phyloP scores from a whole-genome alignment of 2,797 vertebrate species.

The Fistularia commersonii region DNA sequence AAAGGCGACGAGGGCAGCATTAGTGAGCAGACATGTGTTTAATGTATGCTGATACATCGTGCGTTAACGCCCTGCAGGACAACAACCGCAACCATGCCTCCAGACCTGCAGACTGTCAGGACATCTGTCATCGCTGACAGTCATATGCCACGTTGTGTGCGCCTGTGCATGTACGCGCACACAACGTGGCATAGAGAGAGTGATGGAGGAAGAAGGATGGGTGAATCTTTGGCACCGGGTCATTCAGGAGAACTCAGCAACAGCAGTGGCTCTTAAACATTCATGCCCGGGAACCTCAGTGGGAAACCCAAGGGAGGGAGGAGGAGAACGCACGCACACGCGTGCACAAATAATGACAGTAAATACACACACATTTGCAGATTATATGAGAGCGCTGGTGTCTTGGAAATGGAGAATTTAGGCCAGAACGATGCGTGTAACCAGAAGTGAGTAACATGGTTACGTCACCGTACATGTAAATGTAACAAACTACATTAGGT shows the following conservation, averaged over 20 bases:
- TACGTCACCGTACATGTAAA: no score
- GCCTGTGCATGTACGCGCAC: not conserved
- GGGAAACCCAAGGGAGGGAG: no score
- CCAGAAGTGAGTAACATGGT: no score
- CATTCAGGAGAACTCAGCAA: slow-evolving; percentile 53
- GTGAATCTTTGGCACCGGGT: slow-evolving; percentile 58
- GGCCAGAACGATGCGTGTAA: no score
- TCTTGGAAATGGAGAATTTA: no score
- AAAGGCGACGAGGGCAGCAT: slow-evolving; percentile 13
- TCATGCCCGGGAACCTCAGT: slow-evolving; percentile 51
- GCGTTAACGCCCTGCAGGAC: slow-evolving; percentile 70
- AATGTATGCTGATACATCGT: slow-evolving; percentile 68
- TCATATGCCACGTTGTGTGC: slow-evolving; percentile 57
- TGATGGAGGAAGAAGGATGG: slow-evolving; percentile 8
- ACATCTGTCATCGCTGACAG: slow-evolving; percentile 79
- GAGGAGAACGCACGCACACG: no score
- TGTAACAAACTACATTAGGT: no score
- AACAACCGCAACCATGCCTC: slow-evolving; percentile 60
- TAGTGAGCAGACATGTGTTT: slow-evolving; percentile 45
- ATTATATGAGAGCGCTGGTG: no score
- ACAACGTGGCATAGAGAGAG: not conserved
- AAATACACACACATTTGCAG: no score
- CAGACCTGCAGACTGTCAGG: slow-evolving; percentile 76
- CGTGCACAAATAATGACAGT: no score
- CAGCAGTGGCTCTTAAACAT: slow-evolving; percentile 67